Conservation (phyloP, 2,113 vertebrate genomes). For the Chaenocephalus aceratus region DNA sequence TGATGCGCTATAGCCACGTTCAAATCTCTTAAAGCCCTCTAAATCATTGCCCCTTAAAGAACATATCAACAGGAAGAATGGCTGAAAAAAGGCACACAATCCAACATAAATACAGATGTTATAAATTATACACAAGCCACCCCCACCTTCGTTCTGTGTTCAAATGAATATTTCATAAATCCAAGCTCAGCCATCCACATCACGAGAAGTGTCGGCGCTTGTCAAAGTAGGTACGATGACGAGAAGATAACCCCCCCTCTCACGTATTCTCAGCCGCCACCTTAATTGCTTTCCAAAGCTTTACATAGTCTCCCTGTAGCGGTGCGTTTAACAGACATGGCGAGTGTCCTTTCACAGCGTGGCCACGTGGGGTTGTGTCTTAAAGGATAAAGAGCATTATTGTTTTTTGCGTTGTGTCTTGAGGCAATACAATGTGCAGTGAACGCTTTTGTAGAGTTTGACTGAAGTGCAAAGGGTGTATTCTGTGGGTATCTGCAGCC, state of each 20-base stretch:
- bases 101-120: constrained; percentile 59
- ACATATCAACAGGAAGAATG: not conserved
- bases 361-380: constrained; percentile 33
- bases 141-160: constrained; percentile 38
- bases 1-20: too few relatives aligned
- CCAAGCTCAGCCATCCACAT: constrained; percentile 67
- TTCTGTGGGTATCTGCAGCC: not conserved
- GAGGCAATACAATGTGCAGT: constrained; percentile 11
- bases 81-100: constrained; percentile 2
- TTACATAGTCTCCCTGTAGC: constrained; percentile 37
- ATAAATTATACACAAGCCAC: constrained; percentile 70
- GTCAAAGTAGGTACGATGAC: constrained; percentile 60
- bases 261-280: constrained; percentile 33
- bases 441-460: not conserved
- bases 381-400: constrained; percentile 15
- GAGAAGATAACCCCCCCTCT: constrained; percentile 12
- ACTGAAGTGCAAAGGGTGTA: not conserved
- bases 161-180: constrained; percentile 82
- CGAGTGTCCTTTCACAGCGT: constrained; percentile 18
- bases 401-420: constrained; percentile 17
- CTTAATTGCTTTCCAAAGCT: constrained; percentile 78
- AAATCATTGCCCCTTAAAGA: constrained; percentile 21
- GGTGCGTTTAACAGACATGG: constrained; percentile 46
- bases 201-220: constrained; percentile 55
- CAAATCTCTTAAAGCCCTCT: not conserved